Base-by-base conservation (phyloP, 2,888 invertebrate species). In the Podabrus alpinus region DNA sequence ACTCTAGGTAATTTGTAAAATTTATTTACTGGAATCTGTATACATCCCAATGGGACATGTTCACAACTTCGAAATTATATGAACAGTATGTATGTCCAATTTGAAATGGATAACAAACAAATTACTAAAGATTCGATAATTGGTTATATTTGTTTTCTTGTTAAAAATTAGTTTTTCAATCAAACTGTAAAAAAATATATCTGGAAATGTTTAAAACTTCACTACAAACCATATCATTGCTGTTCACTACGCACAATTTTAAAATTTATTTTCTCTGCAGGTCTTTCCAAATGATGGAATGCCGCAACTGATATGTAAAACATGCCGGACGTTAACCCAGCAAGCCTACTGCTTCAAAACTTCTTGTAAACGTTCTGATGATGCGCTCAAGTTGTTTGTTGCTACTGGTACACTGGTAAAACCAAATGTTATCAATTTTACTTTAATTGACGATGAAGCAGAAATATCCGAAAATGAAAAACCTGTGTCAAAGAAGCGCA, bases 281-380 rank as follows among this genome's bases (percentile, higher is more conserved):
- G 89, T 91, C 11, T 91, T 90, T 81, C 88, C 90, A 75, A 91
- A 90, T 62, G 95, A 95, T 86, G 93, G 92, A 78, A 93, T 94
- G 93, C 94, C 94, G 1, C 88, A 90, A 69, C 91, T 89, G 82
- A 93, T 95, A 76, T 95, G 95, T 84, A 89, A 88, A 59, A 89
- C 89, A 60, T 95, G 95, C 82, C 91, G 91, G 19, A 88, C 90
- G 82, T 91, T 93, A 79, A 91, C 94, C 83, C 91, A 92, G 74
- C 88, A 92, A 76, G 92, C 91, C 68, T 94, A 94, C 87, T 91
- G 91, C 71, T 95, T 92, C 82, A 95, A 94, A 84, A 90, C 92
- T 75, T 92, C 94, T 83, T 94, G 94, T 81, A 93, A 93, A 79
- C 91, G 91, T 83, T 92, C 93, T 0, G 94, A 95, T 84, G 93